A percentile compares a stretch with the other conserved stretches of the same genome.
phyloP scores from a whole-genome alignment of 2,888 invertebrate species.

The Tipula helvola region DNA sequence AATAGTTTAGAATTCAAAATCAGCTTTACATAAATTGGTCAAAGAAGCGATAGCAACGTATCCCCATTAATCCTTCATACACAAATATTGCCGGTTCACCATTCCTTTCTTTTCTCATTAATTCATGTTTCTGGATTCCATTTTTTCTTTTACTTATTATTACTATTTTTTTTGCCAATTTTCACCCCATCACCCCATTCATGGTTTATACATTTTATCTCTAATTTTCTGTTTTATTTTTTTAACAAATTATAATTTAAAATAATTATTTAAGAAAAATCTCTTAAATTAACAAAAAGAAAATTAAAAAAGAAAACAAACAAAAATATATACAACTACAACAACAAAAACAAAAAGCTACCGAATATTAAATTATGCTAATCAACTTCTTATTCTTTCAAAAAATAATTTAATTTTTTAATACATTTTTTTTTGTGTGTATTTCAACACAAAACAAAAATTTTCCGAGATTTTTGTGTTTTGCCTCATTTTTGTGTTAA shows the following conservation, averaged over 20 bases:
- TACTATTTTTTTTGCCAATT: background rate
- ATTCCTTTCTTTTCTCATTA: background rate
- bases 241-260: background rate
- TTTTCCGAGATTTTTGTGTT: background rate
- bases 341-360: background rate
- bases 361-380: constrained; percentile 4
- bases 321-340: background rate
- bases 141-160: background rate
- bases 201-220: background rate
- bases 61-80: too few species aligned
- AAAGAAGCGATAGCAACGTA: background rate
- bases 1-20: too few species aligned
- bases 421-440: background rate
- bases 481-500: background rate
- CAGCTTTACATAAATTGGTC: background rate
- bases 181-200: background rate
- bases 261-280: background rate
- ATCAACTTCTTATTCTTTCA: background rate
- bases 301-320: background rate
- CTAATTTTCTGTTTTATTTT: background rate
- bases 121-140: background rate
- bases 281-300: background rate
- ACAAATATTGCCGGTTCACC: background rate
- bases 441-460: background rate
- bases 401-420: background rate